A percentile compares a stretch with the other conserved stretches of the same genome.
Evolutionary conservation across 2,113 vertebrate species (phyloP).

Genomic region (Bubalus kerabau): DNA sequence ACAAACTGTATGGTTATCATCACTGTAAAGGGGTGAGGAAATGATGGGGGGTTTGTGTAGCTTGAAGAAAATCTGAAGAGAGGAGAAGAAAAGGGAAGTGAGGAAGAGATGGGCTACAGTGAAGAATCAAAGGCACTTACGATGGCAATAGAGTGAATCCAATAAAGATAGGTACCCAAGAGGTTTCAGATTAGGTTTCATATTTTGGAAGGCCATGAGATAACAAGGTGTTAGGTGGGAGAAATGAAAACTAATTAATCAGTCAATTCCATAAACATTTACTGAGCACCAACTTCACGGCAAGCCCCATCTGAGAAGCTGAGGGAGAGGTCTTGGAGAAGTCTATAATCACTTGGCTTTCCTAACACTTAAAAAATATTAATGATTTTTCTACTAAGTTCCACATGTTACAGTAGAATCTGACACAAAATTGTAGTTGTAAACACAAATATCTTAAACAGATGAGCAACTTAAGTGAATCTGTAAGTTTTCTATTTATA

Average conservation of each 20-base stretch:
- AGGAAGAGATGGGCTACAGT: neutral
- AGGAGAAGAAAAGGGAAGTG: neutral
- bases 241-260: neutral
- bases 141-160: neutral
- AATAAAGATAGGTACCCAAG: neutral
- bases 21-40: neutral
- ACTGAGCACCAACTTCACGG: neutral
- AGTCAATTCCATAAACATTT: constrained; percentile 22
- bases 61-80: neutral
- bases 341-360: constrained; percentile 24
- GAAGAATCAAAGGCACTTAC: neutral
- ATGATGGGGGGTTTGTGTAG: neutral
- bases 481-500: constrained; percentile 21
- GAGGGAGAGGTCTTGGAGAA: neutral
- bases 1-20: neutral
- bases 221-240: neutral
- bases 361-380: constrained; percentile 11
- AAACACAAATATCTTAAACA: neutral
- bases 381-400: constrained; percentile 1
- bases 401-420: neutral
- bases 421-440: constrained; percentile 8
- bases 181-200: neutral
- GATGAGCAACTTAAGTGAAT: constrained; percentile 27
- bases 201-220: neutral
- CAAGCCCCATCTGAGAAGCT: neutral